phyloP scores from a whole-genome alignment of 2,888 invertebrate genomes.

The Caenorhabditis macrosperma region DNA sequence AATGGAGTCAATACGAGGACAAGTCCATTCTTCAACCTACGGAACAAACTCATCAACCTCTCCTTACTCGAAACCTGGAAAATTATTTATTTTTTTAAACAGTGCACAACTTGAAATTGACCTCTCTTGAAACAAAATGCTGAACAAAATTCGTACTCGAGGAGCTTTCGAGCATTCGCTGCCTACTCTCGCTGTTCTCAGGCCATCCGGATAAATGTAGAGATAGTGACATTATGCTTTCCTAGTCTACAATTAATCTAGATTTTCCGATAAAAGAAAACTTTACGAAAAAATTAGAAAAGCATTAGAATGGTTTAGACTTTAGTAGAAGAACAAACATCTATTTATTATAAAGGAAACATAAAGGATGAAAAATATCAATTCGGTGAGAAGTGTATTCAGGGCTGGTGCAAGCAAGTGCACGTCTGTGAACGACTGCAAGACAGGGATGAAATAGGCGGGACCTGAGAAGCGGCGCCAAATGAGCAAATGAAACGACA shows the following conservation, averaged over 20 bases:
- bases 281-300: too few relatives aligned
- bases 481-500: slow-evolving; percentile 49
- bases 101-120: not conserved
- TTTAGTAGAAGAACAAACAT: too few relatives aligned
- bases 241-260: slow-evolving; percentile 19
- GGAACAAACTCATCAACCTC: slow-evolving; percentile 33
- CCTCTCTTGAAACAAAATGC: slow-evolving; percentile 59
- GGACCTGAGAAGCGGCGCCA: slow-evolving; percentile 41
- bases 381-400: too few relatives aligned
- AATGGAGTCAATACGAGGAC: slow-evolving; percentile 67
- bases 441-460: slow-evolving; percentile 16
- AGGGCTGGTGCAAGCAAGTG: too few relatives aligned
- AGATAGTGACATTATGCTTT: slow-evolving; percentile 54
- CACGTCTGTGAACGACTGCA: not conserved
- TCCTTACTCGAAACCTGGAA: slow-evolving; percentile 57
- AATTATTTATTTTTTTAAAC: not conserved
- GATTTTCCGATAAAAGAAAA: slow-evolving; percentile 32
- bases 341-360: too few relatives aligned
- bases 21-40: slow-evolving; percentile 56
- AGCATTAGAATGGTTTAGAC: not conserved
- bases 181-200: slow-evolving; percentile 66
- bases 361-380: too few relatives aligned
- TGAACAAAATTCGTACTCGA: slow-evolving; percentile 66
- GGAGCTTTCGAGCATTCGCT: slow-evolving; percentile 67
- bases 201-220: slow-evolving; percentile 68